Conservation (phyloP, 2,113 vertebrate genomes). For the Gymnocephalus cernua region DNA sequence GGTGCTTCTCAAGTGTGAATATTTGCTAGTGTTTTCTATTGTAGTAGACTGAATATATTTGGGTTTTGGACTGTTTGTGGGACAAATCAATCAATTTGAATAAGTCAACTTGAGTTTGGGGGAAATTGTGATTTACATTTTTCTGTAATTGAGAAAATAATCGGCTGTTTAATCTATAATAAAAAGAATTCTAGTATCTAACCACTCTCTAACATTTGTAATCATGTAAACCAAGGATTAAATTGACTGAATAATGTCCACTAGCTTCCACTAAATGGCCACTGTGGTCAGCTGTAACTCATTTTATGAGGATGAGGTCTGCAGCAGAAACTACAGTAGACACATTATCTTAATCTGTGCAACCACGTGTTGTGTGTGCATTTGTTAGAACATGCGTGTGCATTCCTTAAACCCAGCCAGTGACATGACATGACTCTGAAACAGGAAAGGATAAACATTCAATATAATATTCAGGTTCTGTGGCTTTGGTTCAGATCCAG, state of each 20-base stretch:
- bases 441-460: constrained; percentile 68
- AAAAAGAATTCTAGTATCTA: not conserved
- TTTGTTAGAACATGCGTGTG: constrained; percentile 29
- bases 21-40: not conserved
- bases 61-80: not conserved
- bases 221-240: not conserved
- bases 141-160: not conserved
- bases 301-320: constrained; percentile 30
- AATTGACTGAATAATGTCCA: not conserved
- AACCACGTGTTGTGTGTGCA: constrained; percentile 20
- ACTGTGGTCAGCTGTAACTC: not conserved
- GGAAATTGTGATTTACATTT: not conserved
- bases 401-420: constrained; percentile 32
- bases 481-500: constrained; percentile 60
- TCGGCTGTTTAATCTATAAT: rapidly evolving
- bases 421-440: constrained; percentile 53
- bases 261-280: not conserved
- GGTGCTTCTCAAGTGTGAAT: not conserved
- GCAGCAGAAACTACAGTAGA: constrained; percentile 35
- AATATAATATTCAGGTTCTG: constrained; percentile 52
- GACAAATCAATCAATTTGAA: not conserved
- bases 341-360: constrained; percentile 30
- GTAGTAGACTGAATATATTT: not conserved
- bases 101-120: not conserved
- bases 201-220: not conserved